Evolutionary conservation across 1,140 invertebrate species (phyloP).

Genomic region (Zaprionus kolodkinae): DNA sequence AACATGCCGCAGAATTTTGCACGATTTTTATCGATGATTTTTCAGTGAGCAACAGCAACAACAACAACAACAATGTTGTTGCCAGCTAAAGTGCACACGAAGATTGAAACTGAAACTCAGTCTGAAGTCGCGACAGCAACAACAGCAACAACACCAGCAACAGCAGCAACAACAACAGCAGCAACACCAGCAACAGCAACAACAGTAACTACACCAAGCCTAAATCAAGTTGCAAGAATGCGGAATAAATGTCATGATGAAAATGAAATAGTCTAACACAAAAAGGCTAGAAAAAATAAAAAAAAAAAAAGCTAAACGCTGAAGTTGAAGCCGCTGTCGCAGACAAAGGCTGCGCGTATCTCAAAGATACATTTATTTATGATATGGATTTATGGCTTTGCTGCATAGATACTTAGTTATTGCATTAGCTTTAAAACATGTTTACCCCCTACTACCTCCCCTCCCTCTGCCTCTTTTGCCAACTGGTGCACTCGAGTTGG

Average conservation of each 20-base stretch:
- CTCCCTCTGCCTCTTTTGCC: background rate
- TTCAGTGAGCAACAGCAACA: constrained; percentile 27
- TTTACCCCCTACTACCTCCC: constrained; percentile 13
- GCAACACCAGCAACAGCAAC: constrained; percentile 28
- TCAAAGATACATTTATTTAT: constrained; percentile 45
- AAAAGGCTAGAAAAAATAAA: constrained; percentile 18
- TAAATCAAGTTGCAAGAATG: constrained; percentile 82
- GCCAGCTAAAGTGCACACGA: constrained; percentile 45
- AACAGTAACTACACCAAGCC: constrained; percentile 61
- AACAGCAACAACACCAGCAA: constrained; percentile 27
- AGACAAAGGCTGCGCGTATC: constrained; percentile 34
- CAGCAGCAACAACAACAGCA: constrained; percentile 31
- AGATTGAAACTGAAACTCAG: constrained; percentile 25
- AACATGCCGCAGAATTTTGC: constrained; percentile 52
- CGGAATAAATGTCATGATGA: constrained; percentile 78
- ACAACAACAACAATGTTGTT: constrained; percentile 8
- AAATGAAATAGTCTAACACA: constrained; percentile 30
- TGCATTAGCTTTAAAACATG: constrained; percentile 40
- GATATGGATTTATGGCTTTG: constrained; percentile 19
- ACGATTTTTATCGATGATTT: constrained; percentile 56
- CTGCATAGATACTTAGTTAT: constrained; percentile 38
- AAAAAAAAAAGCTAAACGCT: constrained; percentile 23
- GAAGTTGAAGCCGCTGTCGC: constrained; percentile 6
- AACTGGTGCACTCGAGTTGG: constrained; percentile 34
- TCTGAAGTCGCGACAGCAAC: constrained; percentile 36